Percentiles rank a stretch among this genome's conserved stretches.
Conservation (phyloP, 1,140 invertebrate species). For the Choristoneura fumiferana region DNA sequence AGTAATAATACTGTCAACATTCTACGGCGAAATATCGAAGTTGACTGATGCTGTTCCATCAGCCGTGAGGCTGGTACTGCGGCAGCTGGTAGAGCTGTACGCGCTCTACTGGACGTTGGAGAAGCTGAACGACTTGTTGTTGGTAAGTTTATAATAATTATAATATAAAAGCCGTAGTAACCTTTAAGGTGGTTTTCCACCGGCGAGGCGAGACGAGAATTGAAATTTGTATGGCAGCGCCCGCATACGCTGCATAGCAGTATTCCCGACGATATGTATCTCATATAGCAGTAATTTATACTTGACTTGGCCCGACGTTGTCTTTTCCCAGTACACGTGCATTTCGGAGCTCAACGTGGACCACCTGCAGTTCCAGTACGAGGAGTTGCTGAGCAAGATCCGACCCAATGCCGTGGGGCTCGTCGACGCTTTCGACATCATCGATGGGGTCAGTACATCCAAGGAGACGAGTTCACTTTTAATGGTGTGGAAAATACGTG, state of each 20-base stretch:
- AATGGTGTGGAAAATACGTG: constrained; percentile 14
- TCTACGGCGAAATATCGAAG: constrained; percentile 41
- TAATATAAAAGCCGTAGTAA: no score
- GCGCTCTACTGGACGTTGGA: constrained; percentile 55
- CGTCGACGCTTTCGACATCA: constrained; percentile 94
- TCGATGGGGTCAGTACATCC: constrained; percentile 81
- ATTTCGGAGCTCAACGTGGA: constrained; percentile 82
- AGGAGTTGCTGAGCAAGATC: constrained; percentile 83
- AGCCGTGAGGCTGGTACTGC: constrained; percentile 35
- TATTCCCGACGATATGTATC: no score
- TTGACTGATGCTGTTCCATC: constrained; percentile 31
- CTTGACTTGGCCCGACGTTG: no score
- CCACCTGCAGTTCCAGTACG: constrained; percentile 82
- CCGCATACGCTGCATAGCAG: no score
- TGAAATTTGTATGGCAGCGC: no score
- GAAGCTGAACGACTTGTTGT: constrained; percentile 51
- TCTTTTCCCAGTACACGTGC: constrained; percentile 81
- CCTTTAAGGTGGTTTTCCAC: no score
- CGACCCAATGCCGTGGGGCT: constrained; percentile 92
- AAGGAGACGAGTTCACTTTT: no score
- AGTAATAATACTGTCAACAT: constrained; percentile 50
- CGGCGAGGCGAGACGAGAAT: no score
- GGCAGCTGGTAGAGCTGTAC: constrained; percentile 55
- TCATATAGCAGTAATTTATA: no score
- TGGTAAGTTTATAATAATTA: no score